These are phyloP conservation scores for Nautilus pompilius DNA, from an alignment of 1,140 invertebrate genomes.

Conservation along the genomic window DNA sequence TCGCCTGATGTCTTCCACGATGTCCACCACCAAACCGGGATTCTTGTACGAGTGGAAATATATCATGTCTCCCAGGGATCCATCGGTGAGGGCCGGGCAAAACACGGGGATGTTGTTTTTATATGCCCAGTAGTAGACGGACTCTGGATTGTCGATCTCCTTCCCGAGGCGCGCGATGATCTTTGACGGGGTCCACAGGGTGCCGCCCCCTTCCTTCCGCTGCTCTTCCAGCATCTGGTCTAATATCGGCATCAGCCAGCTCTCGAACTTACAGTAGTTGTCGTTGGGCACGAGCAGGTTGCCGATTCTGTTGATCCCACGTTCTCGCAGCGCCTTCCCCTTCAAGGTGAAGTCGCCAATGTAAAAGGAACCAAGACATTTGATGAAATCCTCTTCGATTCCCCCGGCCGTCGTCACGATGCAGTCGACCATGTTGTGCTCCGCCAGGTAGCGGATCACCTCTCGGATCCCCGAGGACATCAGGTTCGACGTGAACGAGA, in stretches of 20 bases:
- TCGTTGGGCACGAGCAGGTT: constrained; percentile 97
- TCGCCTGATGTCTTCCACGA: constrained; percentile 84
- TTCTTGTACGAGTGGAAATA: constrained; percentile 95
- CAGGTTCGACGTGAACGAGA: constrained; percentile 98
- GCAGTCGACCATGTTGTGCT: constrained; percentile 92
- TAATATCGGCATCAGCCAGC: constrained; percentile 94
- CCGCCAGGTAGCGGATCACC: constrained; percentile 75
- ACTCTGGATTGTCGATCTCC: constrained; percentile 85
- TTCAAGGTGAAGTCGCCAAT: constrained; percentile 85
- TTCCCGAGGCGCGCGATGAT: constrained; percentile 80
- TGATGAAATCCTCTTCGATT: constrained; percentile 98
- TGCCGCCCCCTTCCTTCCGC: constrained; percentile 60
- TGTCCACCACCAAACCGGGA: constrained; percentile 90
- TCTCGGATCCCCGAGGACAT: constrained; percentile 93
- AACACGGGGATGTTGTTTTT: constrained; percentile 98
- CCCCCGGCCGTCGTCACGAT: constrained; percentile 97
- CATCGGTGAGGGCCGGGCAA: constrained; percentile 97
- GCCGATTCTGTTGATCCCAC: constrained; percentile 95
- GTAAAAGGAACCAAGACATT: constrained; percentile 93
- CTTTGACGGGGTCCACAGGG: constrained; percentile 91
- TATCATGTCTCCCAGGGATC: constrained; percentile 98
- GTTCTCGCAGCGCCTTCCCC: constrained; percentile 69
- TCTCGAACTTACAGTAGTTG: constrained; percentile 98
- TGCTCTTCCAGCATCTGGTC: constrained; percentile 91
- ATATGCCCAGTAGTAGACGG: constrained; percentile 97